Evolutionary conservation across 2,888 invertebrate genomes (phyloP), one percentile per base, ranked within the genome.

Genomic region (Pheosia gnoma): DNA sequence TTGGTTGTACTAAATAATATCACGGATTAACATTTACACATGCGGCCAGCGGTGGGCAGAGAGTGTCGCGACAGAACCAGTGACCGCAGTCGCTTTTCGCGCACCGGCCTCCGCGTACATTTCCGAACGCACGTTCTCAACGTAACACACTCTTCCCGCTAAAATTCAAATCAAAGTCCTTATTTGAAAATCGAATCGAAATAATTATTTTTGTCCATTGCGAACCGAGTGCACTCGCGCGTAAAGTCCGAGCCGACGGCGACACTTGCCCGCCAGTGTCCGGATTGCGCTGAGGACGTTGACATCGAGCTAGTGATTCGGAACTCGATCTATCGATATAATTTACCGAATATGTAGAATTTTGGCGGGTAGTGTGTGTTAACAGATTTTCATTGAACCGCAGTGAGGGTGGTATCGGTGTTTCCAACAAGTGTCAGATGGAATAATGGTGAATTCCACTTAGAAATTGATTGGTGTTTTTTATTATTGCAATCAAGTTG

Each of bases 391-490:
- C 82, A 82, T 78, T 66, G 68, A 72, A 73, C 73, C 70, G 78
- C 77, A 86, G 87, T 88, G 86, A 86, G 83, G 88, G 91, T 92
- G 90, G 83, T 82, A 81, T 74, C 82, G 84, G 91, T 91, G 90
- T 83, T 84, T 84, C 79, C 66, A 76, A 77, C 71, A 70, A 86
- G 91, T 92, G 92, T 83, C 81, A 83, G 60, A 65, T 77, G 84
- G 84, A 90, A 91, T 85, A 82, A 93, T 93, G 93, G 89, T 93
- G 92, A 84, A 92, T 88, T 89, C 84, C 82, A 91, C 87, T 78
- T 90, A 89, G 86, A 80, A 78, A 78, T 78, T 78, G 83, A 82
- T 80, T 71, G 87, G 91, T 93, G 92, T 78, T 82, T 80, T 74
- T 77, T 81, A 70, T 38, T 65, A 64, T 73, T 65, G 77, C 77